A percentile compares a stretch with the other conserved stretches of the same genome.
These are phyloP conservation scores for Taeniopygia guttata DNA, from an alignment of 2,797 vertebrate genomes.

Conservation along the genomic window DNA sequence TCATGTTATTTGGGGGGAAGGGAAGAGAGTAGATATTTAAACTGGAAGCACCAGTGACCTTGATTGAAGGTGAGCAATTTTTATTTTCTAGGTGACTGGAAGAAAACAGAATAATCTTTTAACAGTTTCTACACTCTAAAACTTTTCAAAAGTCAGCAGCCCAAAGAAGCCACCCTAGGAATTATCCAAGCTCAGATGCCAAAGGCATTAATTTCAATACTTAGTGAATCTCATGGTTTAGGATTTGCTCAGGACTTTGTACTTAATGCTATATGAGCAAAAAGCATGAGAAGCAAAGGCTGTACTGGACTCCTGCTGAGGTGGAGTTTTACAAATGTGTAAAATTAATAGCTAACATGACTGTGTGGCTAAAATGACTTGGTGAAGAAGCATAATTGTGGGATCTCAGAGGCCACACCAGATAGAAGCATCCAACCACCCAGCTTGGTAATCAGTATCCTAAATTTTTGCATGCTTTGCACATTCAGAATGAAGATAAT, in stretches of 20 bases:
- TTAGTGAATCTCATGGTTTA: background rate
- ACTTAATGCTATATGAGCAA: background rate
- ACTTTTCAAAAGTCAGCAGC: background rate
- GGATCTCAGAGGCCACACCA: background rate
- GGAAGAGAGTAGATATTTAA: background rate
- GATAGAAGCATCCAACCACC: background rate
- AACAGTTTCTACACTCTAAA: background rate
- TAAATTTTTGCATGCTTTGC: background rate
- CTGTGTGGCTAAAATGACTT: background rate
- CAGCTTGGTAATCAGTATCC: background rate
- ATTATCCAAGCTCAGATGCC: background rate
- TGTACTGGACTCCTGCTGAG: background rate
- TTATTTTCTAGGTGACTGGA: background rate
- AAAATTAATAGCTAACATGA: background rate
- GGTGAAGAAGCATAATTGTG: background rate
- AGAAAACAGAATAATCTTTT: background rate
- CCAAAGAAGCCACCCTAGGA: background rate
- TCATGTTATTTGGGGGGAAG: background rate
- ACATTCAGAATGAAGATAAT: background rate
- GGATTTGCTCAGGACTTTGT: background rate
- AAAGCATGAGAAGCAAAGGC: background rate
- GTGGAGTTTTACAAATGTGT: background rate
- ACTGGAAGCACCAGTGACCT: background rate
- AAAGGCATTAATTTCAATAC: background rate
- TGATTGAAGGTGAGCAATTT: background rate